Evolutionary conservation across 2,113 vertebrate genomes (phyloP), one percentile per base, ranked within the genome.

Genomic region (Chlorodrepanis virens): DNA sequence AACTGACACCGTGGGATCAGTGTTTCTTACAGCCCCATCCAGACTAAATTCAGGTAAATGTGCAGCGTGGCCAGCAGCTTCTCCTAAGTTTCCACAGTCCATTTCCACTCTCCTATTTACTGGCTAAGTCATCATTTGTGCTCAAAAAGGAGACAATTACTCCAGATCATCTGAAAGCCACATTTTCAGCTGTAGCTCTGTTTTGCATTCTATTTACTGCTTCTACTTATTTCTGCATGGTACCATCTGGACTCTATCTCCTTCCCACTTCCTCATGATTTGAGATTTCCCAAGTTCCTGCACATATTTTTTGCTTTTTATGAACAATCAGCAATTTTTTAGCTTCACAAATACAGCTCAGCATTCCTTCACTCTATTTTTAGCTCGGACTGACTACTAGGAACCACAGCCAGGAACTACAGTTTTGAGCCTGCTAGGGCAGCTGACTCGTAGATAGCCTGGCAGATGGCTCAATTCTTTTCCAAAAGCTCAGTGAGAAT

Each of bases 231-330:
- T 93, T 90, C 64, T 90, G 65, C 50, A 39, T 5, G 24, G 11
- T 37, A 64, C 42, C 91, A 93, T 92, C 90, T 92, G 83, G 65
- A 81, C 65, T 71, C 37, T 14, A 4, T n/a, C 39, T 72, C 50
- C 59, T 90, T 83, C 65, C 80, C 60, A 71, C 64, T 96, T 95
- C 96, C 94, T 89, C 56, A 22, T 27, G n/a, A 71, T 86, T 87
- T 81, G 60, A 65, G 56, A 10, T 81, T 96, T 95, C 69, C 21
- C 28, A 82, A 68, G 35, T 56, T 82, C 40, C 50, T 71, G 40
- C 6, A 27, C 20, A 16, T 84, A 18, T 52, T 61, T 89, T 82
- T 75, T 59, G 9, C 6, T 42, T 86, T 95, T 95, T 90, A 57
- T 45, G 33, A 54, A 33, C 53, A 53, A 68, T 94, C 96, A 97